Conservation (phyloP, 2,888 invertebrate genomes). For the Lissocephala sabroskyi region DNA sequence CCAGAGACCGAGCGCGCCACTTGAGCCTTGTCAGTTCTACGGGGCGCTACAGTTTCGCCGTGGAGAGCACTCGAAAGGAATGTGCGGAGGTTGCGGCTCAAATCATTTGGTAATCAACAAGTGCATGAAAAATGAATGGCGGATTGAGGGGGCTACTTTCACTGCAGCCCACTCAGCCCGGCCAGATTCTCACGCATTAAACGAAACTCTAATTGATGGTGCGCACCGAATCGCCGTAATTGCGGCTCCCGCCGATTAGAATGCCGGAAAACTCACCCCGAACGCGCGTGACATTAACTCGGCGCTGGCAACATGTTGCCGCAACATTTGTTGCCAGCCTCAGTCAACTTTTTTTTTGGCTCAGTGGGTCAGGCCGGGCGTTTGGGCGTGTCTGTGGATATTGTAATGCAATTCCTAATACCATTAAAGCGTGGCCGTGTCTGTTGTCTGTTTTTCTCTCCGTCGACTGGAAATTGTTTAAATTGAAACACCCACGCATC, state of each 20-base stretch:
- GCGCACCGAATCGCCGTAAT: slow-evolving; percentile 46
- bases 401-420: slow-evolving; percentile 21
- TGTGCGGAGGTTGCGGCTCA: slow-evolving; percentile 14
- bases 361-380: slow-evolving; percentile 31
- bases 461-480: slow-evolving; percentile 39
- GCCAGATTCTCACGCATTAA: slow-evolving; percentile 27
- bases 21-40: slow-evolving; percentile 27
- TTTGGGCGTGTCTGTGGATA: slow-evolving; percentile 28
- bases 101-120: slow-evolving; percentile 34
- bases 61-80: slow-evolving; percentile 48
- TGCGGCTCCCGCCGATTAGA: too few species aligned
- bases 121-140: slow-evolving; percentile 14
- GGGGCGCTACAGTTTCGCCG: not conserved
- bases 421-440: slow-evolving; percentile 25
- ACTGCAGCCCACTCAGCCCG: slow-evolving; percentile 11
- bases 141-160: too few species aligned
- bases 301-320: slow-evolving; percentile 14
- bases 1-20: slow-evolving; percentile 24
- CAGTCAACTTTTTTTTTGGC: slow-evolving; percentile 11
- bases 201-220: slow-evolving; percentile 23
- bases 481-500: slow-evolving; percentile 50
- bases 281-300: too few species aligned
- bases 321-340: slow-evolving; percentile 22
- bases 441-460: not conserved
- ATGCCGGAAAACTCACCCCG: too few species aligned